phyloP scores from a whole-genome alignment of 2,797 vertebrate genomes.

The Acomys russatus region DNA sequence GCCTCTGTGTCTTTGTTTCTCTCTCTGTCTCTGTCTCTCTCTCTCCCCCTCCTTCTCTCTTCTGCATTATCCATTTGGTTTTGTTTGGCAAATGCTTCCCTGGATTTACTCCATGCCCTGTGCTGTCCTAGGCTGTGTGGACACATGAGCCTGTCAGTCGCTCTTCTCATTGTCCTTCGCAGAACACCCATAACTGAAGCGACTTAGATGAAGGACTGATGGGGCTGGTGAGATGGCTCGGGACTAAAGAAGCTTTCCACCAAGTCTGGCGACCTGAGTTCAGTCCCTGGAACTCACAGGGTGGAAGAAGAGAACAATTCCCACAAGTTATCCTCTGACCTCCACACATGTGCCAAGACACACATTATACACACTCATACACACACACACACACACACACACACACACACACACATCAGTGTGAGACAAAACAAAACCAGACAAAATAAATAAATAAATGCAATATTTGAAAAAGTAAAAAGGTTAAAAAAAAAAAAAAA shows the following conservation, averaged over 20 bases:
- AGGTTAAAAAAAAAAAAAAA: too few relatives aligned
- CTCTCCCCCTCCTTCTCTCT: background rate
- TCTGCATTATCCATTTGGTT: background rate
- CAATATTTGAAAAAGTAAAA: background rate
- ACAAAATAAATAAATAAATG: background rate
- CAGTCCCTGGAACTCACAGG: background rate
- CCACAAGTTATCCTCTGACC: background rate
- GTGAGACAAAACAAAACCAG: background rate
- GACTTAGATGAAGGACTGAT: background rate
- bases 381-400: background rate
- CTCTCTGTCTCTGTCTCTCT: too few relatives aligned
- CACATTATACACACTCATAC: background rate
- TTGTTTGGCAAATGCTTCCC: background rate
- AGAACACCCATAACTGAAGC: background rate
- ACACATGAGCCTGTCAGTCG: background rate
- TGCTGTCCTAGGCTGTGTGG: background rate
- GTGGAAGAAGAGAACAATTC: background rate
- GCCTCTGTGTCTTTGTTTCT: background rate
- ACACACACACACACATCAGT: background rate
- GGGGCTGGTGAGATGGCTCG: background rate
- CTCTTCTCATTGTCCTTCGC: background rate
- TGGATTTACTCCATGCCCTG: background rate
- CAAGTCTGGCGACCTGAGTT: background rate
- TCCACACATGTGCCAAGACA: background rate
- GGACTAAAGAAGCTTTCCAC: background rate